Evolutionary conservation across 37 sponge, comb jelly and placozoan species (phyloP).

Genomic region (Lycopodina hypogea): DNA sequence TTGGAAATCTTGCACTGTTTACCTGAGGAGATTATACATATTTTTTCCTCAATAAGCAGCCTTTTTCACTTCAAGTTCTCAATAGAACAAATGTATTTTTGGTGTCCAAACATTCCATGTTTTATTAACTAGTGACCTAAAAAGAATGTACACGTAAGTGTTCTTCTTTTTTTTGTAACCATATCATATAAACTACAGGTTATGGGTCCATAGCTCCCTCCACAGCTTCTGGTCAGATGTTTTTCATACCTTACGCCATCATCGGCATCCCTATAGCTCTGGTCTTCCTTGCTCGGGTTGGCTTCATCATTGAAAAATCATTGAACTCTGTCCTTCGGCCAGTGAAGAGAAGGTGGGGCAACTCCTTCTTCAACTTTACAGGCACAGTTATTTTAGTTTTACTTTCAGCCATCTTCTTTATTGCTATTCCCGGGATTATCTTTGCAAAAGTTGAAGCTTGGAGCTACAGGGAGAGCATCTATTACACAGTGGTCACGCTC

Average conservation of each 20-base stretch:
- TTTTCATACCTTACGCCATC: constrained; percentile 72
- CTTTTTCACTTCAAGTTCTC: too few species aligned
- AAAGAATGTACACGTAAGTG: too few species aligned
- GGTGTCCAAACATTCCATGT: too few species aligned
- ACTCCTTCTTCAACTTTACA: background rate
- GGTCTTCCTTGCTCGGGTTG: constrained; percentile 47
- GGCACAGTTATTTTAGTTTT: background rate
- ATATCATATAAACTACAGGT: too few species aligned
- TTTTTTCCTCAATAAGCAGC: too few species aligned
- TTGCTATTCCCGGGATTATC: constrained; percentile 62
- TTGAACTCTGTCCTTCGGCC: constrained; percentile 3
- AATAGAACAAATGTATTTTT: too few species aligned
- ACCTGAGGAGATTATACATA: too few species aligned
- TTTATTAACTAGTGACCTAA: too few species aligned
- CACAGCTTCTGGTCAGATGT: constrained; percentile 50
- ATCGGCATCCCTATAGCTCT: constrained; percentile 79
- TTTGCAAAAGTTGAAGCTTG: constrained; percentile 69
- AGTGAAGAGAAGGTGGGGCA: background rate
- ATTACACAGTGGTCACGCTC: constrained; percentile 68
- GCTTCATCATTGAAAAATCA: constrained; percentile 25
- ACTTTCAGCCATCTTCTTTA: constrained; percentile 44
- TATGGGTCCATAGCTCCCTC: constrained; percentile 78
- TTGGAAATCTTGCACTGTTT: too few species aligned
- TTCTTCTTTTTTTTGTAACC: too few species aligned
- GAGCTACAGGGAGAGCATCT: constrained; percentile 58